Conservation (phyloP, 2,113 vertebrate genomes). For the Miniopterus natalensis region DNA sequence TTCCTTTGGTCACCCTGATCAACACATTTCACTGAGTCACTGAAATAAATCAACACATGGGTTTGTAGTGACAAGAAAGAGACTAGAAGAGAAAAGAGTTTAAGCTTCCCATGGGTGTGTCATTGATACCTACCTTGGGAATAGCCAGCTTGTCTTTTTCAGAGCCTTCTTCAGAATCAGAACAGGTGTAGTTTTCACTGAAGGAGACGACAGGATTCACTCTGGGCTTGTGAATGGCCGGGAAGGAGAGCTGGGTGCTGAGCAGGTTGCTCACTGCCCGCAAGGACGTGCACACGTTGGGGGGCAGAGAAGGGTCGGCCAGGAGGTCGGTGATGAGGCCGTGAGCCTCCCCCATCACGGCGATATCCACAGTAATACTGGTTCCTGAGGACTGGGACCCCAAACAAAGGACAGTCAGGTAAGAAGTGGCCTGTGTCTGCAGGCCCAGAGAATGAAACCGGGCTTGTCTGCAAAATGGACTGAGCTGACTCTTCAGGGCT, state of each 20-base stretch:
- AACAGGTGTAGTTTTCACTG: slow-evolving; percentile 93
- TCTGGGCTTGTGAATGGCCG: slow-evolving; percentile 94
- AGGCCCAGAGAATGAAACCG: not conserved
- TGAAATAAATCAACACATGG: not conserved
- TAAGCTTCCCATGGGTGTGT: rapidly evolving
- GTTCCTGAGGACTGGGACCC: slow-evolving; percentile 94
- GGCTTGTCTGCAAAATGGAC: not conserved
- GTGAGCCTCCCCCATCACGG: slow-evolving; percentile 98
- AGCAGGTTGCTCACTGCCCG: slow-evolving; percentile 98
- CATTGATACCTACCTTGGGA: slow-evolving; percentile 90
- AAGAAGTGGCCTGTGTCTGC: not conserved
- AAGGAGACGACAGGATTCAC: slow-evolving; percentile 90
- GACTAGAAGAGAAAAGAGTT: not conserved
- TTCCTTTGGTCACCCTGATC: not conserved
- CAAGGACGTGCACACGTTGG: slow-evolving; percentile 95
- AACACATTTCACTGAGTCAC: not conserved
- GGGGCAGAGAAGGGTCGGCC: slow-evolving; percentile 95
- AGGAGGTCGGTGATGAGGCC: slow-evolving; percentile 97
- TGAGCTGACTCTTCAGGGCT: not conserved
- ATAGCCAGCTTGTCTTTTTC: slow-evolving; percentile 96
- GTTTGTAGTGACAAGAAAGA: not conserved
- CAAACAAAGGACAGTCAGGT: slow-evolving; percentile 47
- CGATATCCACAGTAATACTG: slow-evolving; percentile 97
- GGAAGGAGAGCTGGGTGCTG: slow-evolving; percentile 96
- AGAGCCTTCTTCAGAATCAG: slow-evolving; percentile 94